Base-by-base conservation (phyloP, 53 echinoderm and acorn worm species). In the Hippasteria phrygiana region DNA sequence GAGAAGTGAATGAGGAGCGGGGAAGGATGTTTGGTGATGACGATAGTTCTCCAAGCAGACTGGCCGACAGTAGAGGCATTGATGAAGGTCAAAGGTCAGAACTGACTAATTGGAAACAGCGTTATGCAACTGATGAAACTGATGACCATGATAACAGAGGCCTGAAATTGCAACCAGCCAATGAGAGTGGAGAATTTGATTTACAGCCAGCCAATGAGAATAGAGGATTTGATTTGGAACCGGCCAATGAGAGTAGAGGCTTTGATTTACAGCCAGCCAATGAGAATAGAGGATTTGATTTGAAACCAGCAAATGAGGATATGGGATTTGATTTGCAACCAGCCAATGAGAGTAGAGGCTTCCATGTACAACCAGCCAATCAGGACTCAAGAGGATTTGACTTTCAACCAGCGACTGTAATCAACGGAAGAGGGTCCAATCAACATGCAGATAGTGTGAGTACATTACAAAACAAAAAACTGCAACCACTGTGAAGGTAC, bases 181-280 rank as follows among this genome's bases (percentile, higher is more conserved):
- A 65, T 85, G 92, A 88, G 88, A 37, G 56, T 9, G 51, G 88
- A 78, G 26, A 77, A 62, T 82, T 82, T 74, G 71, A 69, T 39
- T 28, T 69, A 14, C 83, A 82, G 33, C 87, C 87, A 55, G 84
- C 82, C 46, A 84, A 87, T 91, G 93, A 66, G 46, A 55, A 35
- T 17, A 93, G 91, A 59, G 97, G 94, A 2, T 95, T 95, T 76
- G 89, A 92, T 59, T 83, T 97, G 42, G 92, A 95, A 8, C 92
- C 95, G 43, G 80, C 95, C 83, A 45, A 78, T 87, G 91, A 63
- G 56, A 46, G 53, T 24, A 90, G 90, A 69, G 87, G 82, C 41
- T 72, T 89, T 87, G 78, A 62, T 35, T 47, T 89, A 39, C 71
- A 62, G 18, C 87, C 80, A 28, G 89, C 69, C 6, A 77, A 59